These are phyloP conservation scores for Chamaetylas fuelleborni DNA, from an alignment of 2,113 vertebrate genomes.

Conservation along the genomic window DNA sequence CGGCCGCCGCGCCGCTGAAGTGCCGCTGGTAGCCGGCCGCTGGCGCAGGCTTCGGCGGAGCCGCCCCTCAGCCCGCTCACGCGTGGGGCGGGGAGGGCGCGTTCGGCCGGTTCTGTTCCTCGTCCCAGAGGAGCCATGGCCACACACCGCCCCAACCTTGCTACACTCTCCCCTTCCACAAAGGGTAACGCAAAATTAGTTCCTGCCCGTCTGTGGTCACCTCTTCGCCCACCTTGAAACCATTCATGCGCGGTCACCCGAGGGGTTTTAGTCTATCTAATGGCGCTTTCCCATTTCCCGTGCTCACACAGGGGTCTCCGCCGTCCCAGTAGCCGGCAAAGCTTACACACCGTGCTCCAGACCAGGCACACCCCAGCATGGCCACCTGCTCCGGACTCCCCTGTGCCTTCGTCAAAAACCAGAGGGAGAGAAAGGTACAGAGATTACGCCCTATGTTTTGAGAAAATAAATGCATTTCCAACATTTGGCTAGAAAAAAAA, in stretches of 20 bases:
- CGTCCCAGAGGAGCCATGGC: accelerated
- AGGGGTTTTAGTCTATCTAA: accelerated
- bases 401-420: accelerated
- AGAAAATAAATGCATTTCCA: background rate
- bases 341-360: accelerated
- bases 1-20: background rate
- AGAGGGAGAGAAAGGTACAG: accelerated
- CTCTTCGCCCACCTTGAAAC: no score
- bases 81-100: accelerated
- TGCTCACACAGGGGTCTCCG: accelerated
- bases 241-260: accelerated
- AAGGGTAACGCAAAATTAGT: accelerated
- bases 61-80: background rate
- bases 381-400: accelerated
- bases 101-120: accelerated
- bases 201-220: accelerated
- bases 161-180: no score
- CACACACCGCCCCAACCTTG: accelerated
- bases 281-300: accelerated
- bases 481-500: background rate
- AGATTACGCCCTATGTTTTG: no score
- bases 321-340: accelerated
- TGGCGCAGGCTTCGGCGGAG: accelerated
- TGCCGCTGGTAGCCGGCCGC: no score
- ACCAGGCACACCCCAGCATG: accelerated